Evolutionary conservation across 2,113 vertebrate species (phyloP), one percentile per base, ranked within the genome.

Genomic region (Chiloscyllium plagiosum): DNA sequence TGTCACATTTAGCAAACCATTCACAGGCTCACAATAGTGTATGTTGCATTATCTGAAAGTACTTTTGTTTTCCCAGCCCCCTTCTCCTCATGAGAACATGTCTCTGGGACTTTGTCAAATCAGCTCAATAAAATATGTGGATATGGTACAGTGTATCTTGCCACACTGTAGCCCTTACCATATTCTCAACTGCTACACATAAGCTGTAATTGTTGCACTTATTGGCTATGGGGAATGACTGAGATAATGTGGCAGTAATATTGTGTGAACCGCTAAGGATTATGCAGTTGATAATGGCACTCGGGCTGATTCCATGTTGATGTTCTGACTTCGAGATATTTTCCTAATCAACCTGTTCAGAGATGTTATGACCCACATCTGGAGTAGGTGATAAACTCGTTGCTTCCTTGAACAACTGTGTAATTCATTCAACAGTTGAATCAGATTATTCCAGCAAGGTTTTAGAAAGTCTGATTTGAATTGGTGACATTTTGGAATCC

Each of bases 371-470:
- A 61, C 10, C 56, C 56, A 61, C 1, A 12, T 61, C 7, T 12
- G 56, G 56, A 61, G 56, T 61, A 61, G 56, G 56, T 56, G 56
- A 4, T 56, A 56, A 56, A 52, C 85, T 94, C 66, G 3, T 93
- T 37, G 56, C 4, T 4, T 37, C 37, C 20, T 37, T 68, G 19
- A n/a, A n/a, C 20, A 22, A 65, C 37, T n/a, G 33, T 19, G 24
- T 69, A 37, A 69, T 94, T 66, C n/a, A 12, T 20, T 10, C 13
- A 70, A 94, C 47, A 94, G n/a, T 26, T 94, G 61, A 61, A 94
- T 94, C n/a, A 42, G n/a, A 94, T 94, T 94, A 69, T 70, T 69
- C 37, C 92, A 47, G 22, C 92, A 68, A 94, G 92, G 61, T 66
- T 70, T 94, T 69, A 47, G 66, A 12, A 47, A 69, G 47, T 12